A percentile compares a stretch with the other conserved stretches of the same genome.
These are phyloP conservation scores for Meteorus colon DNA, from an alignment of 2,888 invertebrate genomes.

Conservation along the genomic window DNA sequence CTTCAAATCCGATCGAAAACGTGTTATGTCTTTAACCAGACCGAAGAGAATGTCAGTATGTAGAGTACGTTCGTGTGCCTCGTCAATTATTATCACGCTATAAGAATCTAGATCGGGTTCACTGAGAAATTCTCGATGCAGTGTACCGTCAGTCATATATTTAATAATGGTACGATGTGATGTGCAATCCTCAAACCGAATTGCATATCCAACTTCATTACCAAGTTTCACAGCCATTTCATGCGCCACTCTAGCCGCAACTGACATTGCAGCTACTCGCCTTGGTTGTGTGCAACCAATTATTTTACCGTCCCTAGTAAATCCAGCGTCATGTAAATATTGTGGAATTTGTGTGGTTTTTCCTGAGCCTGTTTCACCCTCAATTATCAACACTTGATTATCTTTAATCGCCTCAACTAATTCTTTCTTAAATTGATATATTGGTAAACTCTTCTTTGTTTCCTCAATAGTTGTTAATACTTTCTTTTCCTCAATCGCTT, in stretches of 20 bases:
- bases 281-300: constrained; percentile 98
- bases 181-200: constrained; percentile 99
- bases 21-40: constrained; percentile 94
- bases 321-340: constrained; percentile 96
- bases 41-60: constrained; percentile 99
- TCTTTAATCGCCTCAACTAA: constrained; percentile 93
- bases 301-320: constrained; percentile 86
- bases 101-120: constrained; percentile 97
- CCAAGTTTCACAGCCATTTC: constrained; percentile 98
- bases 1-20: constrained; percentile 95
- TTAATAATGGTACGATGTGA: constrained; percentile 97
- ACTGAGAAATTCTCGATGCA: constrained; percentile 96
- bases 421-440: constrained; percentile 92
- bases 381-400: constrained; percentile 93
- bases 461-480: constrained; percentile 81
- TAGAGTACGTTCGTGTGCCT: constrained; percentile 98
- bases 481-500: constrained; percentile 55
- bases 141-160: constrained; percentile 99
- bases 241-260: constrained; percentile 97
- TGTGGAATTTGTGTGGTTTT: constrained; percentile 99
- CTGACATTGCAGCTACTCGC: constrained; percentile 99
- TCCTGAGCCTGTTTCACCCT: constrained; percentile 99
- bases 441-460: constrained; percentile 93
- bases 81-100: constrained; percentile 99
- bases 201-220: constrained; percentile 91